Evolutionary conservation across 2,888 invertebrate species (phyloP).

Genomic region (Tachystola acroxantha): DNA sequence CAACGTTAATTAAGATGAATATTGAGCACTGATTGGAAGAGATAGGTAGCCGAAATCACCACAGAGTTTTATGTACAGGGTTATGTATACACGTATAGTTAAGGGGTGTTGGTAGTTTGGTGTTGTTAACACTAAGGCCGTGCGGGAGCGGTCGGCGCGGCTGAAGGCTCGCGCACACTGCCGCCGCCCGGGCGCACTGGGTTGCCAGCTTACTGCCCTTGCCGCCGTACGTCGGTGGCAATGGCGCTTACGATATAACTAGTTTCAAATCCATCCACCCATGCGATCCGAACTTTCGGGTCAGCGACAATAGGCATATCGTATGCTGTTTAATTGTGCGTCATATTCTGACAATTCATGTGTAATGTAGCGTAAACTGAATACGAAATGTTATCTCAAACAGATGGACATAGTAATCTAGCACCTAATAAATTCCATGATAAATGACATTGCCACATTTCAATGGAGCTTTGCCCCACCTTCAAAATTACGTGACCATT

Average conservation of each 20-base stretch:
- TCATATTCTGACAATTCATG: not conserved
- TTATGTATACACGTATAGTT: slow-evolving; percentile 30
- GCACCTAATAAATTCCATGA: too few relatives aligned
- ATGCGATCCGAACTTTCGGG: slow-evolving; percentile 29
- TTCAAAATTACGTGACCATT: too few relatives aligned
- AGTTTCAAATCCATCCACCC: slow-evolving; percentile 32
- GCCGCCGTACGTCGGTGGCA: not conserved
- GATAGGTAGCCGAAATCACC: slow-evolving; percentile 14
- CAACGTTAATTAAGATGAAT: slow-evolving; percentile 3
- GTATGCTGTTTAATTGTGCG: slow-evolving; percentile 31
- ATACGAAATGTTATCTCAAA: too few relatives aligned
- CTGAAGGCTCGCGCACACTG: slow-evolving; percentile 67
- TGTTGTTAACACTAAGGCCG: slow-evolving; percentile 35
- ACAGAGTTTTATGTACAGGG: slow-evolving; percentile 19
- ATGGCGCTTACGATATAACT: slow-evolving; percentile 17
- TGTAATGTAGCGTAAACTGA: not conserved
- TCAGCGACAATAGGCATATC: slow-evolving; percentile 26
- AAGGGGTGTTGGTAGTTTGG: slow-evolving; percentile 29
- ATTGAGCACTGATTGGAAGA: slow-evolving; percentile 23
- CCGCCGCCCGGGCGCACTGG: slow-evolving; percentile 61
- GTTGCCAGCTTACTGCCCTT: slow-evolving; percentile 39
- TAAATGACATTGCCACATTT: too few relatives aligned
- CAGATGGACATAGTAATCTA: too few relatives aligned
- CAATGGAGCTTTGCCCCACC: too few relatives aligned
- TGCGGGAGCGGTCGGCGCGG: slow-evolving; percentile 51